phyloP scores from a whole-genome alignment of 2,888 invertebrate genomes.

The Tillus elongatus region DNA sequence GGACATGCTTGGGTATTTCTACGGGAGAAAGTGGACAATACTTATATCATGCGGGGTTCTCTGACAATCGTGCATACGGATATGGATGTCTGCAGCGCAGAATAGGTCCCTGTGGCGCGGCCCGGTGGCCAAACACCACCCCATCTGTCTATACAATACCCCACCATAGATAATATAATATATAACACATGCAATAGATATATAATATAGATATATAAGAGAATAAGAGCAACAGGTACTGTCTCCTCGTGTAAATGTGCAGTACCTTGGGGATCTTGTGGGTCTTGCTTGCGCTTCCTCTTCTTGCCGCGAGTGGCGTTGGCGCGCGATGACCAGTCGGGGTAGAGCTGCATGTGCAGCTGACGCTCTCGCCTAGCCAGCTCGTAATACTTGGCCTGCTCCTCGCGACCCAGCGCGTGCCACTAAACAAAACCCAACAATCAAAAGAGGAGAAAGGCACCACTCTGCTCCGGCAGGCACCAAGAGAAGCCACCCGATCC shows the following conservation, averaged over 20 bases:
- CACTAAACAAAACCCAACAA: conserved; percentile 65
- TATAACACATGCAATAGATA: conserved; percentile 37
- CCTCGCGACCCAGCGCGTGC: conserved; percentile 99
- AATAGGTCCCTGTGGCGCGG: conserved; percentile 45
- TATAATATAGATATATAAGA: conserved; percentile 32
- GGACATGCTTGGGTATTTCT: no score
- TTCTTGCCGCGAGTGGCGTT: conserved; percentile 99
- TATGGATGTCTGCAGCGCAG: conserved; percentile 32
- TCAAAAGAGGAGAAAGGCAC: conserved; percentile 30
- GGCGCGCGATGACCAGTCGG: conserved; percentile 98
- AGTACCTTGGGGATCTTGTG: conserved; percentile 90
- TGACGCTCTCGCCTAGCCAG: conserved; percentile 97
- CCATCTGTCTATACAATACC: no score
- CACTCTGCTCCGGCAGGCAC: conserved; percentile 36
- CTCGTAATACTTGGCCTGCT: conserved; percentile 99
- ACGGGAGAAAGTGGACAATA: no score
- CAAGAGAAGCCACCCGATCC: conserved; percentile 39
- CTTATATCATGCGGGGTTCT: conserved; percentile 21
- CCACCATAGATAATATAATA: no score
- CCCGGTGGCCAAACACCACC: conserved; percentile 34
- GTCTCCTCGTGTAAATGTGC: conserved; percentile 22
- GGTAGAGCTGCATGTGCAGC: conserved; percentile 98
- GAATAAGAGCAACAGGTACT: conserved; percentile 27
- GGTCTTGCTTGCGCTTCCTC: conserved; percentile 98
- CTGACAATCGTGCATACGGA: conserved; percentile 33